A percentile compares a stretch with the other conserved stretches of the same genome.
Conservation (phyloP, 2,797 vertebrate genomes). For the Brachymystax lenok region DNA sequence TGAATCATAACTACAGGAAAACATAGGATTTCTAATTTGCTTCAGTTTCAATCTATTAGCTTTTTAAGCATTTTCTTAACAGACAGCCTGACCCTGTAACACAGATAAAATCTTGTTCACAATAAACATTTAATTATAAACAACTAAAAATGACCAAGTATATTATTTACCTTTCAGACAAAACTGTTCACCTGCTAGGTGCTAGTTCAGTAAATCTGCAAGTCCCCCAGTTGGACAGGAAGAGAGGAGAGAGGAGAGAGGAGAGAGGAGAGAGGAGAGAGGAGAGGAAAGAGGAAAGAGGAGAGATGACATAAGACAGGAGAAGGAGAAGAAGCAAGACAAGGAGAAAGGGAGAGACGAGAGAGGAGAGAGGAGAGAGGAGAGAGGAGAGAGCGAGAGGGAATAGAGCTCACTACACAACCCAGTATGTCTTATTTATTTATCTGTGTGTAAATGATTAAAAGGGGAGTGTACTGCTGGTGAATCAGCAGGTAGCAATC, state of each 20-base stretch:
- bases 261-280: too few relatives aligned
- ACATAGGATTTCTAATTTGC: too few relatives aligned
- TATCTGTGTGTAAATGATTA: constrained; percentile 52
- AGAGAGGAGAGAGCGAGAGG: background rate
- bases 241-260: background rate
- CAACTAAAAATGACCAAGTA: background rate
- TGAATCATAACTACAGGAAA: too few relatives aligned
- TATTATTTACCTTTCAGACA: constrained; percentile 3
- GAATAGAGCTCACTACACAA: constrained; percentile 2
- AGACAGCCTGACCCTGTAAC: too few relatives aligned
- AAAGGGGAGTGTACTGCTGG: constrained; percentile 43
- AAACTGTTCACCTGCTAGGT: background rate
- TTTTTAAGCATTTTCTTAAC: too few relatives aligned
- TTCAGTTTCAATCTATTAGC: too few relatives aligned
- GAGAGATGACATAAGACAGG: background rate
- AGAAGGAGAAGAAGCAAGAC: background rate
- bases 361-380: background rate
- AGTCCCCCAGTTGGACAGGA: background rate
- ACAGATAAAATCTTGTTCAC: too few relatives aligned
- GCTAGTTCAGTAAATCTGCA: background rate
- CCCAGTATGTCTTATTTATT: constrained; percentile 37
- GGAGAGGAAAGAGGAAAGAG: background rate
- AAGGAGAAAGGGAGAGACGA: background rate
- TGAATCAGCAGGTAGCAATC: constrained; percentile 60
- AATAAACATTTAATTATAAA: background rate